A percentile compares a stretch with the other conserved stretches of the same genome.
phyloP scores from a whole-genome alignment of 2,113 vertebrate genomes.

The Saguinus midas region DNA sequence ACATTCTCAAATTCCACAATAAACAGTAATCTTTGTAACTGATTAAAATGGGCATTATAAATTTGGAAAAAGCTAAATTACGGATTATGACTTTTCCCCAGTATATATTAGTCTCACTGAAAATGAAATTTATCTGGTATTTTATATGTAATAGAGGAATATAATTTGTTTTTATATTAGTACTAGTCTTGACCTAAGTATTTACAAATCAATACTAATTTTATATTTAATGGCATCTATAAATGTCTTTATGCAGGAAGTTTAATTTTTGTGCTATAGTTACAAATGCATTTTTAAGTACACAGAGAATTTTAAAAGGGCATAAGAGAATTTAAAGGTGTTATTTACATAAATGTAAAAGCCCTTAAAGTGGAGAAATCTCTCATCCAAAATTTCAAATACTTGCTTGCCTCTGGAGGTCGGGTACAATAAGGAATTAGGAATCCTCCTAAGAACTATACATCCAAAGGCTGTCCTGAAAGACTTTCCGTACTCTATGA shows the following conservation, averaged over 20 bases:
- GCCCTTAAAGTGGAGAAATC: not conserved
- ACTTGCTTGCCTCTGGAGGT: not conserved
- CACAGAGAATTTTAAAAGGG: constrained; percentile 47
- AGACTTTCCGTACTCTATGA: too few relatives aligned
- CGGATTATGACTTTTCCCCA: constrained; percentile 50
- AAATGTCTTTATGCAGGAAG: constrained; percentile 66
- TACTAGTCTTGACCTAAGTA: constrained; percentile 54
- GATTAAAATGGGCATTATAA: constrained; percentile 59
- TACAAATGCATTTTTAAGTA: constrained; percentile 71
- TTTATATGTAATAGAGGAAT: constrained; percentile 40
- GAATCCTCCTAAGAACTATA: not conserved
- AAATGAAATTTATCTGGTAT: constrained; percentile 65
- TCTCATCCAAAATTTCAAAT: not conserved
- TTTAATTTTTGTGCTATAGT: constrained; percentile 67
- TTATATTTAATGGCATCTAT: constrained; percentile 64
- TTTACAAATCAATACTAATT: constrained; percentile 77
- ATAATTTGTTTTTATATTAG: constrained; percentile 68
- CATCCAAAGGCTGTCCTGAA: not conserved
- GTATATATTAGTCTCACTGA: constrained; percentile 49
- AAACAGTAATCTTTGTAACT: constrained; percentile 62
- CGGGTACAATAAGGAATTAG: accelerated
- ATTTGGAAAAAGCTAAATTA: constrained; percentile 68
- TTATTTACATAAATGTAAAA: constrained; percentile 64
- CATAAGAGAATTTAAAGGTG: constrained; percentile 58
- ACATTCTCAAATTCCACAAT: constrained; percentile 55